Conservation (phyloP, 2,888 invertebrate species). For the Drosophila parthenogenetica region DNA sequence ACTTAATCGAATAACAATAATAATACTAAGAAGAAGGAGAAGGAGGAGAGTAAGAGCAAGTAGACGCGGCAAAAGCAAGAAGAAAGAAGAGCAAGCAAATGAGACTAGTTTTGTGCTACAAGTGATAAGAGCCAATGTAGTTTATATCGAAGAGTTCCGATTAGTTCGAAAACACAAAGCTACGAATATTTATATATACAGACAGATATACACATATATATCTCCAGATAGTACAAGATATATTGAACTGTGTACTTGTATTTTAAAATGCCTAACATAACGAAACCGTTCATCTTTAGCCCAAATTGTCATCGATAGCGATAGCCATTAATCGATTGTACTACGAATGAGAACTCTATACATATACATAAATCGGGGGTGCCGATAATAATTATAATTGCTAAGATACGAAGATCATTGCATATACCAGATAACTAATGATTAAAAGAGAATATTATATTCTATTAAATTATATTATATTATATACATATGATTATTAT, state of each 20-base stretch:
- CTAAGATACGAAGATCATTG: constrained; percentile 32
- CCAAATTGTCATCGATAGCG: constrained; percentile 13
- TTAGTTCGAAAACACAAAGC: constrained; percentile 6
- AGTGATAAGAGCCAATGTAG: constrained; percentile 40
- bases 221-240: neutral
- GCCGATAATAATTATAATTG: constrained; percentile 16
- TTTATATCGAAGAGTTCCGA: constrained; percentile 11
- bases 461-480: constrained; percentile 13
- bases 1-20: constrained; percentile 12
- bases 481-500: constrained; percentile 16
- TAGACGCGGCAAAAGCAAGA: too few relatives aligned
- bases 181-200: neutral
- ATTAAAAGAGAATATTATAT: constrained; percentile 23
- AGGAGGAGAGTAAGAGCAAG: neutral
- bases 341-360: constrained; percentile 21
- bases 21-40: constrained; percentile 7
- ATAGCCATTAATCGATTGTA: constrained; percentile 21
- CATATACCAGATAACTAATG: constrained; percentile 25
- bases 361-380: constrained; percentile 32
- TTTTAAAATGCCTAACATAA: constrained; percentile 43
- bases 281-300: constrained; percentile 69
- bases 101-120: constrained; percentile 18
- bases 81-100: constrained; percentile 5
- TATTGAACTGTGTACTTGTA: constrained; percentile 5
- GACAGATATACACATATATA: neutral